Evolutionary conservation across 2,113 vertebrate genomes (phyloP), one percentile per base, ranked within the genome.

Genomic region (Gasterosteus aculeatus): DNA sequence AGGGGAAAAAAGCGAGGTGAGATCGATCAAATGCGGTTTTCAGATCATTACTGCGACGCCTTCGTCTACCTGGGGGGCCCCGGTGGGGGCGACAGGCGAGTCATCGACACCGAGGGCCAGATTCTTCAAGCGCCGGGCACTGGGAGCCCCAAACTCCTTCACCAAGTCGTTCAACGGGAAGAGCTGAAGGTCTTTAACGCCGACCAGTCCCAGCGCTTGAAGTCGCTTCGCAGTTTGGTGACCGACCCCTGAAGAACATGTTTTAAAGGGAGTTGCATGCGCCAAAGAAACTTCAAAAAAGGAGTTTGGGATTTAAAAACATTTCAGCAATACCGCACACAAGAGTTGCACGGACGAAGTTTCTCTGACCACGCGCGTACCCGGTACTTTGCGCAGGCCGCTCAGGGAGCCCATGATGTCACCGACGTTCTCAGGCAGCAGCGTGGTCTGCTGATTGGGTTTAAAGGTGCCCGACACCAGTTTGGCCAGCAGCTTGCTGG

Each of bases 391-490:
- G 5, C 90, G 91, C 51, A 96, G 77, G 41, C 89, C 78, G 10
- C 83, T 85, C 12, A 98, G 93, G 78, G 86, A 78, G 14, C 47
- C 69, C 73, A 97, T 86, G 7, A 98, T 88, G 76, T 94, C 87
- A 4, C 71, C 73, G 56, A 85, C 75, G 67, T 95, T 95, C 59
- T 96, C 94, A 1, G 95, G 95, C 42, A 98, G 73, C 31, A 98
- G 91, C 10, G 95, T 84, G 0, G 96, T 97, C 89, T 98, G 97
- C 31, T 98, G 96, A 80, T 98, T 97, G 59, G 97, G 97, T 86
- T 97, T 98, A 77, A 96, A 96, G 29, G 90, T 82, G 1, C 96
- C 96, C 1, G 95, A 96, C 44, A 96, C 95, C 68, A 98, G 91
- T 84, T 98, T 98, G 65, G 96, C 93, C 67, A 97, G 65, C 0